Base-by-base conservation (phyloP, 2,888 invertebrate genomes). In the Thymelicus acteon region DNA sequence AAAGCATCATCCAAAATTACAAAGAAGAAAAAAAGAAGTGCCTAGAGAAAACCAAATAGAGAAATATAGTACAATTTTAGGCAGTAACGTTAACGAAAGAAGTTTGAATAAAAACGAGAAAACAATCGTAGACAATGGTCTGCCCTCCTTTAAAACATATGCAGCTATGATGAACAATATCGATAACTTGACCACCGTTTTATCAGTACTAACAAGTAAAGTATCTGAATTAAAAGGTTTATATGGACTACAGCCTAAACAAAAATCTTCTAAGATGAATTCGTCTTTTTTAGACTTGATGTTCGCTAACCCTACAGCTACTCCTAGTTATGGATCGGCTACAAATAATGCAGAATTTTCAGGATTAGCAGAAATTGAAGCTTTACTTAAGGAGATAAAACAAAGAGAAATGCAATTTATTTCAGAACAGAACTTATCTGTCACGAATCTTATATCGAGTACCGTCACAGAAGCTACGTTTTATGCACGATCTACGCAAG, bases 371-470 rank as follows among this genome's bases (percentile, higher is more conserved):
- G 80, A 85, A 72, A 81, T 91, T 61, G 90, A 91, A 78, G 75
- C 72, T 19, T 68, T 90, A 57, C 78, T 91, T 0, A 82, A 85
- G 70, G 79, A 84, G 71, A 84, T 89, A 13, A 90, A 90, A 79
- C 72, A 77, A 15, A 85, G 80, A 75, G 83, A 85, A 2, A 74
- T 85, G 37, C 72, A 83, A 71, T 82, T 79, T 73, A 75, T 85
- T 12, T 67, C 78, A 8, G 79, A 80, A 67, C 82, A 85, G 62
- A 81, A 71, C 37, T 83, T 84, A n/a, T 71, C 76, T 7, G 47
- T 85, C 0, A 75, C 78, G 5, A 80, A 81, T 37, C 72, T 87
- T 6, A 80, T 86, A 60, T 77, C 79, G 7, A 87, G 78, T 60
- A 73, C 84, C 44, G 85, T 81, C 0, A 86, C 84, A 13, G 85